Conservation (phyloP, 2,888 invertebrate genomes). For the Idaea dimidiata region DNA sequence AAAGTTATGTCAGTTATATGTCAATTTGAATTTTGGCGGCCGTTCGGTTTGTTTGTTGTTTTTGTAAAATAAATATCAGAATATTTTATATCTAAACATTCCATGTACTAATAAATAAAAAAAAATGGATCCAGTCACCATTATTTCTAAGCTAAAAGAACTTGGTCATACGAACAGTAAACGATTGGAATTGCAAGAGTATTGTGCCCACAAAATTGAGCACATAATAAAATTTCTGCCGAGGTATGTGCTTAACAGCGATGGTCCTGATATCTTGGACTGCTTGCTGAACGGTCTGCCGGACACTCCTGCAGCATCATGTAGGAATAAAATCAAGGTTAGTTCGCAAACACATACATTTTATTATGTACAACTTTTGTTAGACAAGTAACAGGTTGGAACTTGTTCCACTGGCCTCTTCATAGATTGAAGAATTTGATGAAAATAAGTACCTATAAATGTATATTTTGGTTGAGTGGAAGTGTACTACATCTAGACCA, state of each 20-base stretch:
- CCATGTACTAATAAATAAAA: no score
- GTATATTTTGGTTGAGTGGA: no score
- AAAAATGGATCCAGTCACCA: conserved; percentile 38
- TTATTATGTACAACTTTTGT: background rate
- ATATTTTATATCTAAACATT: no score
- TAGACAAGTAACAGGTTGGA: no score
- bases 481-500: no score
- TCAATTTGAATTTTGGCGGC: no score
- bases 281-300: conserved; percentile 61
- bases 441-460: no score
- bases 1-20: no score
- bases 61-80: no score
- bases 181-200: conserved; percentile 54
- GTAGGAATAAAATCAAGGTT: conserved; percentile 56
- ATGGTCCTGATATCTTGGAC: conserved; percentile 57
- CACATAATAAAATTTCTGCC: conserved; percentile 57
- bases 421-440: no score
- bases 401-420: no score
- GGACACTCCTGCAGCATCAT: conserved; percentile 36
- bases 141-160: conserved; percentile 45
- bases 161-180: conserved; percentile 53
- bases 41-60: no score
- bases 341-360: conserved; percentile 6
- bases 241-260: conserved; percentile 54
- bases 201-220: conserved; percentile 52